Percentiles rank a stretch among this genome's conserved stretches.
phyloP scores from a whole-genome alignment of 2,113 vertebrate genomes.

The Heterotis niloticus region DNA sequence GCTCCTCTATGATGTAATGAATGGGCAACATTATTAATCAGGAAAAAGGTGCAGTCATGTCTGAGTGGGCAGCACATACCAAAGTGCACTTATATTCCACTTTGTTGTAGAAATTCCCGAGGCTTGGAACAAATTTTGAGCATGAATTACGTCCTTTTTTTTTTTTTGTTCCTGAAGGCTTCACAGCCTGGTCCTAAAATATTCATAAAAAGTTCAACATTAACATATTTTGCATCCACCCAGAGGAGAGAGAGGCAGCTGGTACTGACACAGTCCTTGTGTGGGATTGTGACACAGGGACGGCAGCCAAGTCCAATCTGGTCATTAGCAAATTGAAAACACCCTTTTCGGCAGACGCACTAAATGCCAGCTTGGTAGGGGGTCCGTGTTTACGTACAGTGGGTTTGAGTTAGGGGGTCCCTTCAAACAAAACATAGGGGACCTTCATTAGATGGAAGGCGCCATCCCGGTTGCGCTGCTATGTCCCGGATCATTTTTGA shows the following conservation, averaged over 20 bases:
- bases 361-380: conserved; percentile 54
- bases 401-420: conserved; percentile 1
- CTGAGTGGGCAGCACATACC: background rate
- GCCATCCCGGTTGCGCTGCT: background rate
- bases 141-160: too few relatives aligned
- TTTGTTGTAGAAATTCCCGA: background rate
- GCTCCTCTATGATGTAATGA: background rate
- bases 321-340: conserved; percentile 59
- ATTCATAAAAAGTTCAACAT: background rate
- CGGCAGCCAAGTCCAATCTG: conserved; percentile 53
- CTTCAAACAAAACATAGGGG: conserved; percentile 35
- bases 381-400: conserved; percentile 22
- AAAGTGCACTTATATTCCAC: background rate
- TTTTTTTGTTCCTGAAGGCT: background rate
- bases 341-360: conserved; percentile 48
- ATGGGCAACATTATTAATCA: background rate
- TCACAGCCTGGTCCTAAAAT: conserved; percentile 4
- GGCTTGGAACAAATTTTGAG: background rate
- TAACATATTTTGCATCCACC: background rate
- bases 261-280: conserved; percentile 19
- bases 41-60: background rate
- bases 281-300: conserved; percentile 34
- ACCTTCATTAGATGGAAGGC: conserved; percentile 1
- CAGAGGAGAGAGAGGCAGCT: background rate
- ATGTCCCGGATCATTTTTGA: too few relatives aligned